Conservation (phyloP, 2,113 vertebrate genomes). For the Phylloscopus trochilus region DNA sequence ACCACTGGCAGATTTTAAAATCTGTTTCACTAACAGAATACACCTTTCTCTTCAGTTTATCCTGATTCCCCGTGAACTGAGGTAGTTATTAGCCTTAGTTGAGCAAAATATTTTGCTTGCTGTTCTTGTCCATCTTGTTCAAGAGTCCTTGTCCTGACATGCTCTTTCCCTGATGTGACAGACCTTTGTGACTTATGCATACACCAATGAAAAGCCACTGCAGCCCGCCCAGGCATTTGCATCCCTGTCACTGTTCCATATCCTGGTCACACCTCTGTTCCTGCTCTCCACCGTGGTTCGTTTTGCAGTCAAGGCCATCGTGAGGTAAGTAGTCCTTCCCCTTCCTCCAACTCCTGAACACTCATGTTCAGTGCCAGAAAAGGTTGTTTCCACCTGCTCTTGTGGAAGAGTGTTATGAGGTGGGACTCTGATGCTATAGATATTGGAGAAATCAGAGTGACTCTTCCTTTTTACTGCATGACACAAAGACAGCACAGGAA, state of each 20-base stretch:
- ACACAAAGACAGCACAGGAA: neutral
- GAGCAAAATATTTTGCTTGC: neutral
- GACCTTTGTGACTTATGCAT: constrained; percentile 87
- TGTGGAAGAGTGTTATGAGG: neutral
- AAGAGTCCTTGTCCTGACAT: neutral
- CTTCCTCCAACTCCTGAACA: neutral
- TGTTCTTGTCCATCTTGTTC: neutral
- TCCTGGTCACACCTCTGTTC: constrained; percentile 94
- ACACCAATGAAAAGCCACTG: constrained; percentile 63
- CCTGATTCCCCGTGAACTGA: neutral
- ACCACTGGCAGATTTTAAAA: neutral
- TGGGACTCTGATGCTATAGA: neutral
- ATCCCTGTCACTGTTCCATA: constrained; percentile 91
- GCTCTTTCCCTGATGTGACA: constrained; percentile 38
- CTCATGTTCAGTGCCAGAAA: neutral
- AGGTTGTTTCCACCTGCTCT: neutral
- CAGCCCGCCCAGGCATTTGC: constrained; percentile 88
- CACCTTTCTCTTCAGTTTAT: neutral
- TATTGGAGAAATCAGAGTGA: neutral
- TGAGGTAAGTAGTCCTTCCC: constrained; percentile 77
- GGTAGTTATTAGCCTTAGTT: neutral
- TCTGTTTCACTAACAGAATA: neutral
- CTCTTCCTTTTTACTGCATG: neutral
- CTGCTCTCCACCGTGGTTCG: constrained; percentile 95
- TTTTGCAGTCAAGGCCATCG: constrained; percentile 93